These are phyloP conservation scores for Calosoma granatense DNA, from an alignment of 1,140 invertebrate genomes.

Conservation along the genomic window DNA sequence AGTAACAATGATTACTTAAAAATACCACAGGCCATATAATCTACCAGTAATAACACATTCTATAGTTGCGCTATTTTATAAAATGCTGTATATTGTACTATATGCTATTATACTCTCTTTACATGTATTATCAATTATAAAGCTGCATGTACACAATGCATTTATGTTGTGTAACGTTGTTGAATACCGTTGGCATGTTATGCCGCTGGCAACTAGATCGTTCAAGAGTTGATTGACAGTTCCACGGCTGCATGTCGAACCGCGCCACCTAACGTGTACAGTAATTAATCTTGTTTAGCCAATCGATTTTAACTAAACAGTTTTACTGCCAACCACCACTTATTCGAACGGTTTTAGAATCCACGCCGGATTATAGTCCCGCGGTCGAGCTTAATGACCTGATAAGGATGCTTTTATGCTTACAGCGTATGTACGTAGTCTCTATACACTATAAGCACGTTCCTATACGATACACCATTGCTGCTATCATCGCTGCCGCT, in stretches of 20 bases:
- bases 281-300: background rate
- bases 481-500: too few relatives aligned
- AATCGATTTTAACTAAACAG: background rate
- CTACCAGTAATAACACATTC: too few relatives aligned
- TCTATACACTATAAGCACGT: too few relatives aligned
- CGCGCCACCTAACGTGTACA: background rate
- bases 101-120: too few relatives aligned
- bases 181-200: background rate
- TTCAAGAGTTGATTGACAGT: background rate
- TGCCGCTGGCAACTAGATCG: background rate
- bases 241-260: background rate
- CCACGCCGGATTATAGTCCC: background rate
- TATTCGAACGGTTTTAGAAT: background rate
- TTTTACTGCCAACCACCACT: background rate
- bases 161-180: background rate
- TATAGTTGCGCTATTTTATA: too few relatives aligned
- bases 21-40: too few relatives aligned
- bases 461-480: too few relatives aligned
- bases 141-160: background rate
- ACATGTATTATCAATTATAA: too few relatives aligned
- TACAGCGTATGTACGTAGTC: too few relatives aligned
- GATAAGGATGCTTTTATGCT: background rate
- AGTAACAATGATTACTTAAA: too few relatives aligned
- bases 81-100: too few relatives aligned
- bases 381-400: background rate